These are phyloP conservation scores for Entomobrya proxima DNA, from an alignment of 2,888 invertebrate genomes.

Conservation along the genomic window DNA sequence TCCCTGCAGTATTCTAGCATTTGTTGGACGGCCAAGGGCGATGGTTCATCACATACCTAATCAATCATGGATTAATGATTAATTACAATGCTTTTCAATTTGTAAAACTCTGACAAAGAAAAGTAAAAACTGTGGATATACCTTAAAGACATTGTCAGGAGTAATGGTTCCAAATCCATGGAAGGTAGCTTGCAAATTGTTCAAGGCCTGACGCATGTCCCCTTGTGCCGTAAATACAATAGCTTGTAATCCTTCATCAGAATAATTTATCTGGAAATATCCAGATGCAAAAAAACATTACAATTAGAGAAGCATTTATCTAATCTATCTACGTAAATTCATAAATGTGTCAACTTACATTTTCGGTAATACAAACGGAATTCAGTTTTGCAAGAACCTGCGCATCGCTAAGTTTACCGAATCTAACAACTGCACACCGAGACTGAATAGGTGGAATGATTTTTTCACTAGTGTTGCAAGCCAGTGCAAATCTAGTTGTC, in stretches of 20 bases:
- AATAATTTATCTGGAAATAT: constrained; percentile 83
- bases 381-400: constrained; percentile 90
- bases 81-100: background rate
- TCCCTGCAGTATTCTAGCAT: constrained; percentile 91
- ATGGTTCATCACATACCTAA: constrained; percentile 97
- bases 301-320: background rate
- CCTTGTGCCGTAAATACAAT: constrained; percentile 99
- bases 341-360: constrained; percentile 79
- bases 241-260: constrained; percentile 95
- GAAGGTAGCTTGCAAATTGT: constrained; percentile 96
- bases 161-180: constrained; percentile 95
- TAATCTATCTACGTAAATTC: background rate
- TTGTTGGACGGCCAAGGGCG: constrained; percentile 92
- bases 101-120: background rate
- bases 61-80: background rate
- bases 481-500: constrained; percentile 97
- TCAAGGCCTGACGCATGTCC: constrained; percentile 97
- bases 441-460: constrained; percentile 99
- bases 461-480: constrained; percentile 98
- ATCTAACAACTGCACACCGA: constrained; percentile 96
- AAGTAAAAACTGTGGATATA: too few relatives aligned
- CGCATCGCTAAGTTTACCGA: constrained; percentile 91
- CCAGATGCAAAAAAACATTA: background rate
- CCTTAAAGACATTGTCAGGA: constrained; percentile 95
- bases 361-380: constrained; percentile 86